Conservation (phyloP, 2,888 invertebrate genomes). For the Apamea monoglypha region DNA sequence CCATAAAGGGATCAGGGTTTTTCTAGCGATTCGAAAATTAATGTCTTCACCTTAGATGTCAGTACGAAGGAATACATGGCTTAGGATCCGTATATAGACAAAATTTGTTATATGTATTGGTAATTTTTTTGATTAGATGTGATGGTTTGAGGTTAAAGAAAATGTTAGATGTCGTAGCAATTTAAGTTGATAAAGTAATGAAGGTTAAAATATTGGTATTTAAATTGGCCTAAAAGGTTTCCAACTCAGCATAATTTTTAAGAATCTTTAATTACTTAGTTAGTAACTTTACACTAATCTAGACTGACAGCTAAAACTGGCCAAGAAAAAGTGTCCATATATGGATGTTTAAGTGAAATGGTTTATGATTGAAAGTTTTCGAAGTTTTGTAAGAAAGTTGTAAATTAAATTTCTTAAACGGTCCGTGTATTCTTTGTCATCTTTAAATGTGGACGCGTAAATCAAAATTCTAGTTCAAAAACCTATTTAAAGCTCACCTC, state of each 20-base stretch:
- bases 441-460: constrained; percentile 24
- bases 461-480: constrained; percentile 28
- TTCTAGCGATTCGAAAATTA: constrained; percentile 84
- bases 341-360: neutral
- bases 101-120: constrained; percentile 49
- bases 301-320: neutral
- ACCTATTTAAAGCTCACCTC: constrained; percentile 39
- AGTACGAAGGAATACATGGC: constrained; percentile 54
- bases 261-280: neutral
- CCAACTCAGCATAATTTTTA: neutral
- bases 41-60: constrained; percentile 75
- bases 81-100: constrained; percentile 48
- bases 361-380: neutral
- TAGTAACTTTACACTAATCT: neutral
- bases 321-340: neutral
- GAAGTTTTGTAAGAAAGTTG: neutral
- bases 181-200: neutral
- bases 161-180: neutral
- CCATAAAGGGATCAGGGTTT: constrained; percentile 82
- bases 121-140: constrained; percentile 21
- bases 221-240: neutral
- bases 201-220: neutral
- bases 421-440: neutral
- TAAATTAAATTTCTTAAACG: neutral
- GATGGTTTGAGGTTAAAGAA: constrained; percentile 25